Base-by-base conservation (phyloP, 2,797 vertebrate genomes). In the Poecile montanus region DNA sequence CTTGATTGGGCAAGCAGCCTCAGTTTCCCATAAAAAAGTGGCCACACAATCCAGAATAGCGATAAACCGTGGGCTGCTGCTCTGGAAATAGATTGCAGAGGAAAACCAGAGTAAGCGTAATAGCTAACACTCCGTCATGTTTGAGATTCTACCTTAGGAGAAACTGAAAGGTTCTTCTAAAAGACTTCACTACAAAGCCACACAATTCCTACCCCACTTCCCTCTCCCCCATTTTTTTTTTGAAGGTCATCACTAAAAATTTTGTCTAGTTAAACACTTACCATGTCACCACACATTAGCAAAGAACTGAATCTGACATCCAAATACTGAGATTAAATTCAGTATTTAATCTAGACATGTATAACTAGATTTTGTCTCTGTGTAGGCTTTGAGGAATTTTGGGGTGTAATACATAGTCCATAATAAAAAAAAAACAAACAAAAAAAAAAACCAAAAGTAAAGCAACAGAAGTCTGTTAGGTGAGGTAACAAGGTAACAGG, bases 1-100 rank as follows among this genome's bases (percentile, higher is more conserved):
- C 29, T 92, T 98, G 89, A 99, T 97, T 70, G 98, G 98, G 72
- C 99, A 99, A 44, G 99, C 99, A 17, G 99, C 99, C 66, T 98
- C 98, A 1, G 99, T 99, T 88, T 99, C 98, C 99, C 99, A 99
- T 47, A 98, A 88, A 94, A 99, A 99, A 8, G 97, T 99, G 54
- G 97, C 97, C 17, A 98, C 97, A 26, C 99, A 99, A 93, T 99
- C 99, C 97, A 98, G 97, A 91, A 95, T 97, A 57, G 97, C 96
- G 63, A 99, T 91, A 95, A 99, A 99, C 15, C 94, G 97, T 3
- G 98, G 99, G 34, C 98, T 97, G 38, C 97, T 98, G 9, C 95
- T 97, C 99, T 99, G 93, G 8, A 97, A 94, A 83, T 23, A 97
- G 70, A 92, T 42, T 12, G 29, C 27, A 68, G 34, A 93, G 11